Evolutionary conservation across 2,888 invertebrate genomes (phyloP).

Genomic region (Melipona bicolor): DNA sequence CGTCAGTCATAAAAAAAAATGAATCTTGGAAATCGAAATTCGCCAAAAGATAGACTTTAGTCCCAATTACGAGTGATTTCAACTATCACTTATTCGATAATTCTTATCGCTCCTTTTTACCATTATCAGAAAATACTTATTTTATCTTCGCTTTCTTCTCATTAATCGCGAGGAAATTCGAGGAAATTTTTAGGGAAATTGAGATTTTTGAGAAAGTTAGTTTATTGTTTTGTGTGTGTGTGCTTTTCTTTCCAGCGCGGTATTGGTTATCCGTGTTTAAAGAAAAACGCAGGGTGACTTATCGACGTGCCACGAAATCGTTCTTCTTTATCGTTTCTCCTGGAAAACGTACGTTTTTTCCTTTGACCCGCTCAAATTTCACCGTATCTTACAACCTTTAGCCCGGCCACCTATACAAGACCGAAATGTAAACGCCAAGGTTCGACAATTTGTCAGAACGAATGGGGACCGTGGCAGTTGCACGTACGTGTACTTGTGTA

Average conservation of each 20-base stretch:
- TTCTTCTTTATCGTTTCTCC: constrained; percentile 50
- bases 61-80: too few species aligned
- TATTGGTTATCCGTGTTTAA: constrained; percentile 11
- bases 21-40: too few species aligned
- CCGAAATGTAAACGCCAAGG: constrained; percentile 56
- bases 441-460: constrained; percentile 69
- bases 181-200: not conserved
- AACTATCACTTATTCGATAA: too few species aligned
- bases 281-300: constrained; percentile 22
- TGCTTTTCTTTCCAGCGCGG: not conserved
- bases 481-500: constrained; percentile 31
- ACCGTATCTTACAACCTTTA: constrained; percentile 66
- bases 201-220: not conserved
- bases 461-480: constrained; percentile 20
- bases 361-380: constrained; percentile 55
- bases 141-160: too few species aligned
- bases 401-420: constrained; percentile 57
- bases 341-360: constrained; percentile 43
- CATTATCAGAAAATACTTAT: too few species aligned
- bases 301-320: constrained; percentile 17
- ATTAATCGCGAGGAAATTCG: too few species aligned
- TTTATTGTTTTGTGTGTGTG: not conserved
- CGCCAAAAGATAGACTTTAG: too few species aligned
- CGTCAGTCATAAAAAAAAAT: too few species aligned
- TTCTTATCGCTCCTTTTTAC: too few species aligned